These are phyloP conservation scores for Lepidocyrtoides sp. DNA, from an alignment of 2,888 invertebrate species.

Conservation along the genomic window DNA sequence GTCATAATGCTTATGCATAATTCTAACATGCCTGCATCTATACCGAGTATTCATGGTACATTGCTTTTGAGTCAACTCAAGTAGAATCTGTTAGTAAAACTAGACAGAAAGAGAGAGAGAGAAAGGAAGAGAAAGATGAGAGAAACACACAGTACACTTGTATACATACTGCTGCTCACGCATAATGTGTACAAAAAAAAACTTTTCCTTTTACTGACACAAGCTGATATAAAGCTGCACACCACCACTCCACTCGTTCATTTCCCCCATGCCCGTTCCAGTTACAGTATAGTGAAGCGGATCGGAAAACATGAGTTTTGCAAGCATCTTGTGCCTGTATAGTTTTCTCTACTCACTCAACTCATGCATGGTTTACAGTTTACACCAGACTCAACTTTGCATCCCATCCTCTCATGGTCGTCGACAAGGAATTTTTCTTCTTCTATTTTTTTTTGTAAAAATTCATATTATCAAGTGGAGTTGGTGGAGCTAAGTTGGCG, in stretches of 20 bases:
- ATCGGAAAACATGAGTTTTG: constrained; percentile 54
- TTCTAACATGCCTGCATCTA: constrained; percentile 21
- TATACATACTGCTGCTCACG: constrained; percentile 43
- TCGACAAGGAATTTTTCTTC: constrained; percentile 54
- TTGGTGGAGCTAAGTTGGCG: not conserved
- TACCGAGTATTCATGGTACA: constrained; percentile 66
- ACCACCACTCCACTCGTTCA: no score
- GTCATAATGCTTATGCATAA: constrained; percentile 58
- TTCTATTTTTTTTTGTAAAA: constrained; percentile 2
- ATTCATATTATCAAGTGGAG: constrained; percentile 44
- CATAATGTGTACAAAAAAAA: constrained; percentile 17
- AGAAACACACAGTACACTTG: constrained; percentile 14
- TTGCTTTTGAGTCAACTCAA: constrained; percentile 66
- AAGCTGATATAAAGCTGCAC: no score
- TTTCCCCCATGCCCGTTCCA: constrained; percentile 34
- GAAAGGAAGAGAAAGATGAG: constrained; percentile 11
- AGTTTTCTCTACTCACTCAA: constrained; percentile 42
- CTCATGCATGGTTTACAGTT: constrained; percentile 68
- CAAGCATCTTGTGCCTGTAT: constrained; percentile 48
- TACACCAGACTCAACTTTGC: constrained; percentile 59
- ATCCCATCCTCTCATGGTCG: constrained; percentile 17
- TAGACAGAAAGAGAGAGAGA: constrained; percentile 14
- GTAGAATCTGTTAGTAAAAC: constrained; percentile 57
- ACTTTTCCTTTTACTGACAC: constrained; percentile 51
- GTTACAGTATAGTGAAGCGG: constrained; percentile 54